Evolutionary conservation across 1,140 invertebrate species (phyloP), one percentile per base, ranked within the genome.

Genomic region (Popillia japonica): DNA sequence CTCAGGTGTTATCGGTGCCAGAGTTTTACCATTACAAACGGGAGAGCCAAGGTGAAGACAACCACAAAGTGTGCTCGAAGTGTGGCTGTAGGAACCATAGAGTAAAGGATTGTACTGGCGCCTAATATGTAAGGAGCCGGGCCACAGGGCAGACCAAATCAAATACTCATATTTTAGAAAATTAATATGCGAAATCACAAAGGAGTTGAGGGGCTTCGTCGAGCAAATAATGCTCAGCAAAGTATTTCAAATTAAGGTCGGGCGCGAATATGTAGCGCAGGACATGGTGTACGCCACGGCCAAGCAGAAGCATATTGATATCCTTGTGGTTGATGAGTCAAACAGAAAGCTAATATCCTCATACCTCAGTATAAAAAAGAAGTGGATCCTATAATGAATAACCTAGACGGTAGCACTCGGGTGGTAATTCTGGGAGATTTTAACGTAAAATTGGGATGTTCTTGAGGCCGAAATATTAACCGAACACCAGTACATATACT

Each of bases 41-140:
- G 0, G 44, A 64, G 22, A 75, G 79, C 34, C 77, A 77, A 72
- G 75, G 75, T 14, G 41, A 23, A 64, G 59, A 79, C 23, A 79
- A 74, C 6, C 14, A 41, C 0, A 41, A 77, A 20, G 27, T 27
- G 2, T 79, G 78, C 59, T 7, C 22, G 61, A 79, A 79, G 14
- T 79, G 78, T 48, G 55, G 75, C 6, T 3, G 40, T 2, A 41
- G 44, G 27, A 75, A 34, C 11, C 75, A 80, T 22, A 72, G 23
- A 34, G 79, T n/a, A 6, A 75, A 44, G 27, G 73, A 68, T 8
- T 78, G 79, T 40, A 76, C 40, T 17, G 55, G 40, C 48, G 73
- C 59, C n/a, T 59, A 20, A 75, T 9, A 8, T 77, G 78, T 34
- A 77, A 61, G 9, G 10, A 40, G 59, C 23, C 76, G 17, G 78